Evolutionary conservation across 2,888 invertebrate species (phyloP).

Genomic region (Cistogaster globosa): DNA sequence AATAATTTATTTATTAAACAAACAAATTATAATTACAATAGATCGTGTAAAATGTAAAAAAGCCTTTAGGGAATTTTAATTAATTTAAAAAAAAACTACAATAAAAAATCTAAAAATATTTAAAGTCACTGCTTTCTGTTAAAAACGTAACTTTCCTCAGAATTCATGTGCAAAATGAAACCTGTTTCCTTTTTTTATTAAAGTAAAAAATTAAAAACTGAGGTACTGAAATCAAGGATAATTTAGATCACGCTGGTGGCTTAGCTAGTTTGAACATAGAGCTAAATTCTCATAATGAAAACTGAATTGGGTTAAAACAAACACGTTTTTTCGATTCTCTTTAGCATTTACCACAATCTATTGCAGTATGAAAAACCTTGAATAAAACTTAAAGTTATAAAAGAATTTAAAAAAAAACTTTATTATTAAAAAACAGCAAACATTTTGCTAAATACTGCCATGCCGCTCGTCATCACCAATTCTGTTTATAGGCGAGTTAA

Average conservation of each 20-base stretch:
- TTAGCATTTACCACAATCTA: too few relatives aligned
- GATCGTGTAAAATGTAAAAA: constrained; percentile 42
- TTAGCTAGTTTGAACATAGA: background rate
- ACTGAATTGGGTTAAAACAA: constrained; percentile 50
- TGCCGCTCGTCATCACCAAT: too few relatives aligned
- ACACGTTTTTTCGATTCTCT: constrained; percentile 27
- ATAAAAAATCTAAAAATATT: constrained; percentile 1
- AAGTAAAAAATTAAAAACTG: too few relatives aligned
- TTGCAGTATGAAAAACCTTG: too few relatives aligned
- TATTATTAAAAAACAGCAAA: too few relatives aligned
- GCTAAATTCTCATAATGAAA: constrained; percentile 22
- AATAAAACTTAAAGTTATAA: too few relatives aligned
- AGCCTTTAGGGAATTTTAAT: constrained; percentile 54
- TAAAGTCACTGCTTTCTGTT: constrained; percentile 39
- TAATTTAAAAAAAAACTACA: constrained; percentile 39
- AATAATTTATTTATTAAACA: background rate
- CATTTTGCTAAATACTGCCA: too few relatives aligned
- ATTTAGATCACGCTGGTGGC: background rate
- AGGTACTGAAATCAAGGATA: too few relatives aligned
- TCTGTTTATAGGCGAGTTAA: too few relatives aligned
- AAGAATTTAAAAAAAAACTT: too few relatives aligned
- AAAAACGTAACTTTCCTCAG: background rate
- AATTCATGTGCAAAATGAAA: background rate
- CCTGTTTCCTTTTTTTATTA: too few relatives aligned
- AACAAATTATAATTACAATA: background rate